Conservation (phyloP, 2,113 vertebrate genomes). For the Picathartes gymnocephalus region DNA sequence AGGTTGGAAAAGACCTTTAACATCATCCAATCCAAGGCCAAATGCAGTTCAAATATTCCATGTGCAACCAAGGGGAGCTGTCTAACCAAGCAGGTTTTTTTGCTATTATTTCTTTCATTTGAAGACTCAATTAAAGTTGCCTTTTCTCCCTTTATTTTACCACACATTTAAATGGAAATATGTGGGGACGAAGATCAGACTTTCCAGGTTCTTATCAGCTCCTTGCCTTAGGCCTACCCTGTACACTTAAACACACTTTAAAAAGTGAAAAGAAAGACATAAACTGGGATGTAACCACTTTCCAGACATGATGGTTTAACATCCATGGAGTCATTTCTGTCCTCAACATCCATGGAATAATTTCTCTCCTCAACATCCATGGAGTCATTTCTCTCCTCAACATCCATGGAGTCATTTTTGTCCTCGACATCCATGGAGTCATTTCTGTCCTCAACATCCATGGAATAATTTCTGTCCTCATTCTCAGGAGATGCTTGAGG, state of each 20-base stretch:
- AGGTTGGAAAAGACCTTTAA: too few relatives aligned
- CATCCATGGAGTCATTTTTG: not conserved
- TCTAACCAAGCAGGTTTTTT: not conserved
- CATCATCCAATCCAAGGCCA: not conserved
- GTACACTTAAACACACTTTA: not conserved
- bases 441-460: not conserved
- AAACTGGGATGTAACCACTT: not conserved
- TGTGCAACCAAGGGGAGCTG: not conserved
- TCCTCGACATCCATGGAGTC: not conserved
- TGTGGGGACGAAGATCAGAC: not conserved
- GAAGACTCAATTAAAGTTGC: not conserved
- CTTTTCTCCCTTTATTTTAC: not conserved
- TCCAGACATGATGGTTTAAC: not conserved
- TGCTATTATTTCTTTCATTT: not conserved
- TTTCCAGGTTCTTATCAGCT: not conserved
- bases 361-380: not conserved
- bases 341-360: not conserved
- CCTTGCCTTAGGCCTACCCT: not conserved
- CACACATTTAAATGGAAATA: not conserved
- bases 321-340: not conserved
- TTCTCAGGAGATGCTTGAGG: not conserved
- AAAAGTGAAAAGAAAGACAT: not conserved
- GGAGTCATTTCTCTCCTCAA: not conserved
- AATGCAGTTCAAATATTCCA: not conserved
- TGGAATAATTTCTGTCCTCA: not conserved